Evolutionary conservation across 2,888 invertebrate species (phyloP).

Genomic region (Megalurothrips usitatus): DNA sequence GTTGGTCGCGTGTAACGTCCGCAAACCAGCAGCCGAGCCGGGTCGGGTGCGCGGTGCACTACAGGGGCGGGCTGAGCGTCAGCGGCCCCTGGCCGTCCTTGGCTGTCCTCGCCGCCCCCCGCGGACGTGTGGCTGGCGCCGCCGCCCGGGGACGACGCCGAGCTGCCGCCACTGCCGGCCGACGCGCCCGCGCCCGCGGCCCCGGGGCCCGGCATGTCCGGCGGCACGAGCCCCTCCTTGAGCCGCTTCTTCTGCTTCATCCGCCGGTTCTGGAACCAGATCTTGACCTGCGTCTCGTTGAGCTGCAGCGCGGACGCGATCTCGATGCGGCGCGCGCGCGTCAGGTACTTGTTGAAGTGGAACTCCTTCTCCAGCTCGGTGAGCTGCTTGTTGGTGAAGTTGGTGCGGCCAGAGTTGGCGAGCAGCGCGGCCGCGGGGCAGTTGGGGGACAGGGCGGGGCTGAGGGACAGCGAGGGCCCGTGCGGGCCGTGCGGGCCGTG

Average conservation of each 20-base stretch:
- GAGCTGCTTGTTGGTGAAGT: conserved; percentile 98
- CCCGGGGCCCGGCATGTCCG: conserved; percentile 50
- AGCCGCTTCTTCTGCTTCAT: conserved; percentile 98
- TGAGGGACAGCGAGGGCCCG: conserved; percentile 3
- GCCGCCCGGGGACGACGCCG: neutral
- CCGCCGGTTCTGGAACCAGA: conserved; percentile 89
- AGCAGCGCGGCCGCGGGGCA: conserved; percentile 36
- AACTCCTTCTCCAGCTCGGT: conserved; percentile 99
- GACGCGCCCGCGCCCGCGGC: neutral
- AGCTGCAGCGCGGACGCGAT: conserved; percentile 94
- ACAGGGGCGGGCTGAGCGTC: conserved; percentile 27
- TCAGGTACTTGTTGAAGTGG: conserved; percentile 98
- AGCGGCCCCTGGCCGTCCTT: neutral
- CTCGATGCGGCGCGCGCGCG: conserved; percentile 92
- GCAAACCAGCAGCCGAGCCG: neutral
- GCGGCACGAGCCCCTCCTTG: conserved; percentile 81
- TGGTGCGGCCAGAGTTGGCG: conserved; percentile 90
- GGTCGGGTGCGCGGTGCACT: neutral
- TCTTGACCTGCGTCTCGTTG: conserved; percentile 87
- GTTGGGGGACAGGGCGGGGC: conserved; percentile 34
- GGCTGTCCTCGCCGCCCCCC: conserved; percentile 27
- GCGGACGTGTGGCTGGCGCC: conserved; percentile 12
- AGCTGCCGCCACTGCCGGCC: conserved; percentile 7
- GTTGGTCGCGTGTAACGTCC: neutral
- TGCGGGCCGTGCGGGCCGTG: conserved; percentile 28